phyloP scores from a whole-genome alignment of 2,888 invertebrate genomes.

The Drosophila nr. fundita region DNA sequence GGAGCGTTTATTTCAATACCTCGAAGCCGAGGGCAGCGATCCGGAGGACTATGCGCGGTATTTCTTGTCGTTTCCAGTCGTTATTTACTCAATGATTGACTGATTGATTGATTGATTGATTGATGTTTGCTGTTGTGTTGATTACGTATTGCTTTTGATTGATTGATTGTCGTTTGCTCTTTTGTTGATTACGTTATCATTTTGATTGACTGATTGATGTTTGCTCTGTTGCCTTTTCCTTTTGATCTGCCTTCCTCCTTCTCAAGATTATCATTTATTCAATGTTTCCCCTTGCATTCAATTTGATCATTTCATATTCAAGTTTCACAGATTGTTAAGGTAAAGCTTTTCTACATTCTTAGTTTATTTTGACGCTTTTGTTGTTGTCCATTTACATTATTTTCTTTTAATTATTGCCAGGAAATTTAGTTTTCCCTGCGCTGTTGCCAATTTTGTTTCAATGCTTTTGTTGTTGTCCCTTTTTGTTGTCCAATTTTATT shows the following conservation, averaged over 20 bases:
- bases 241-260: neutral
- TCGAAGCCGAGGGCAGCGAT: constrained; percentile 91
- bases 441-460: constrained; percentile 10
- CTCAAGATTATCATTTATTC: neutral
- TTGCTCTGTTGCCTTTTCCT: neutral
- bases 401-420: neutral
- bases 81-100: constrained; percentile 12
- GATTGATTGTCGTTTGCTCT: neutral
- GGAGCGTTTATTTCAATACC: constrained; percentile 89
- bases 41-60: constrained; percentile 86
- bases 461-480: neutral
- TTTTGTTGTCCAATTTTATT: neutral
- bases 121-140: neutral
- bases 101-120: constrained; percentile 1
- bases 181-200: neutral
- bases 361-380: neutral
- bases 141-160: neutral
- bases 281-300: neutral
- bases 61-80: constrained; percentile 11
- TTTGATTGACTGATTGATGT: neutral
- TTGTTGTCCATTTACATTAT: constrained; percentile 2
- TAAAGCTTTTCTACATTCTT: too few species aligned
- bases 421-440: neutral
- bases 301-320: neutral
- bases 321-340: neutral